Conservation (phyloP, 2,113 vertebrate species). For the Caranx melampygus region DNA sequence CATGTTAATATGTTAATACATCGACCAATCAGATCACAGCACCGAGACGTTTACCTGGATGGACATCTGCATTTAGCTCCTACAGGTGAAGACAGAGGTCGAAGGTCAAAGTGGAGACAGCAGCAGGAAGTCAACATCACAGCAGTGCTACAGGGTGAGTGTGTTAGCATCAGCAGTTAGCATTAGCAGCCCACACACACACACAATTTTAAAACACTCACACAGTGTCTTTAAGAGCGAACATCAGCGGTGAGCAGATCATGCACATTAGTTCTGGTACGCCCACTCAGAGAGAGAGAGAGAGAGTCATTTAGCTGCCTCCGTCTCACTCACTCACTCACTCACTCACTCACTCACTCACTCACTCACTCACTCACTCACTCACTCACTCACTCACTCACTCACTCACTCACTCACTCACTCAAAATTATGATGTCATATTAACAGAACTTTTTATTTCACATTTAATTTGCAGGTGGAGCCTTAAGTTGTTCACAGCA, state of each 20-base stretch:
- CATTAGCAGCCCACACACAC: background rate
- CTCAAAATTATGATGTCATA: background rate
- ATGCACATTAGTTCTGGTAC: constrained; percentile 23
- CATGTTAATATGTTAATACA: background rate
- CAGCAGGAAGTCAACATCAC: constrained; percentile 41
- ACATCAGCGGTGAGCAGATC: constrained; percentile 22
- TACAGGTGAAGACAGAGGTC: constrained; percentile 83
- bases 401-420: no score
- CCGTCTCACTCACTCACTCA: constrained; percentile 20
- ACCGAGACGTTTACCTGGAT: constrained; percentile 84
- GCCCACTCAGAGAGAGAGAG: constrained; percentile 3
- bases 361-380: no score
- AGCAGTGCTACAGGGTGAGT: constrained; percentile 17
- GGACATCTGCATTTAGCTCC: constrained; percentile 87
- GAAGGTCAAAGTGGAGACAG: constrained; percentile 58
- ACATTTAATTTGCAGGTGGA: no score
- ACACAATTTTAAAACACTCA: no score
- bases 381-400: no score
- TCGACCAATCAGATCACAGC: background rate
- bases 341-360: background rate
- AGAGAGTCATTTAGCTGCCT: constrained; percentile 28
- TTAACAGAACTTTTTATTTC: no score
- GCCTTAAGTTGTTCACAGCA: no score
- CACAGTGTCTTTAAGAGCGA: background rate
- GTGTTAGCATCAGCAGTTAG: background rate